Conservation (phyloP, 1,140 invertebrate genomes). For the Cheumatopsyche charites region DNA sequence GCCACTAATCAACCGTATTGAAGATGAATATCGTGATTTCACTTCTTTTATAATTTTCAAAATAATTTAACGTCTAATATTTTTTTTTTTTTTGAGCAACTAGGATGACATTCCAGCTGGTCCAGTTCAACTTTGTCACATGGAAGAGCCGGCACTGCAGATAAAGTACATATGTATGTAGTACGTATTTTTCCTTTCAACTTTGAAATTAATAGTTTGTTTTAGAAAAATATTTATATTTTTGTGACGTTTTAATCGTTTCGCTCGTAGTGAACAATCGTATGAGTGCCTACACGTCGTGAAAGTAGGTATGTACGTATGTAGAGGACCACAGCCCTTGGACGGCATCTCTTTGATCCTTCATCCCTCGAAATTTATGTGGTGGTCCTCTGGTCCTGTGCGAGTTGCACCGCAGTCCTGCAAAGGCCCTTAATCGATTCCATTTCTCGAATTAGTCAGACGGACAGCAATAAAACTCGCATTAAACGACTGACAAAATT, state of each 20-base stretch:
- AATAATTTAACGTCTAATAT: no score
- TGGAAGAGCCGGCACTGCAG: no score
- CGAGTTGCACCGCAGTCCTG: conserved; percentile 30
- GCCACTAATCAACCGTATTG: no score
- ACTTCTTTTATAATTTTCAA: no score
- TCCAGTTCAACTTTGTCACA: no score
- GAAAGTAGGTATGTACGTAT: background rate
- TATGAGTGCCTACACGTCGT: background rate
- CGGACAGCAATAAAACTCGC: conserved; percentile 27
- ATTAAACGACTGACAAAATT: conserved; percentile 26
- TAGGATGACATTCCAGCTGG: no score
- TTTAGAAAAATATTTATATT: no score
- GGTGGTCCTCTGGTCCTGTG: conserved; percentile 33
- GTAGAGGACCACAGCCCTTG: conserved; percentile 23
- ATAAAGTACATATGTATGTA: no score
- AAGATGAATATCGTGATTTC: no score
- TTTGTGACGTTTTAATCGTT: background rate
- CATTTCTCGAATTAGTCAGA: conserved; percentile 49
- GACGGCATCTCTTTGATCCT: conserved; percentile 46
- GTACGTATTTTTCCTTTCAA: no score
- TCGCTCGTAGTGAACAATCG: background rate
- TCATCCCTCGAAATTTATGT: conserved; percentile 48
- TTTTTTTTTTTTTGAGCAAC: no score
- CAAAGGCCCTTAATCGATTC: conserved; percentile 44
- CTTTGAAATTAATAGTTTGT: no score